phyloP scores from a whole-genome alignment of 2,888 invertebrate species.

The Elmis aenea region DNA sequence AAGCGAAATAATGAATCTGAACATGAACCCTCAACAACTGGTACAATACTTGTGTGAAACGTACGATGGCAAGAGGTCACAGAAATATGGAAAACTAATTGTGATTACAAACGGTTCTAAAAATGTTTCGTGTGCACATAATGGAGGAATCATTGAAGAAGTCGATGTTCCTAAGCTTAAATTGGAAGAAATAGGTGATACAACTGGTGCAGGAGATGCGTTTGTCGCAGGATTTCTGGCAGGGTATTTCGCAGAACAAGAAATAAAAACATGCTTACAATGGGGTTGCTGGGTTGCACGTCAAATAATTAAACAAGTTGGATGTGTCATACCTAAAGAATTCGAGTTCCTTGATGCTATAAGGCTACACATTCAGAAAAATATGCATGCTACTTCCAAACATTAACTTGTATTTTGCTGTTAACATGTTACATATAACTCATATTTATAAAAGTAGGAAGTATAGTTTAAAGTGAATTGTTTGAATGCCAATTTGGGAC shows the following conservation, averaged over 20 bases:
- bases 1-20: constrained; percentile 34
- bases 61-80: constrained; percentile 11
- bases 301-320: constrained; percentile 48
- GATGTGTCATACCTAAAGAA: constrained; percentile 51
- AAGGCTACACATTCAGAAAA: too few species aligned
- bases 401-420: too few species aligned
- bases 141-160: constrained; percentile 23
- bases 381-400: too few species aligned
- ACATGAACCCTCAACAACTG: constrained; percentile 24
- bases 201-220: constrained; percentile 58
- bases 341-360: too few species aligned
- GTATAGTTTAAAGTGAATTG: too few species aligned
- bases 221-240: constrained; percentile 56
- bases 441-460: too few species aligned
- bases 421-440: too few species aligned
- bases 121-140: constrained; percentile 48
- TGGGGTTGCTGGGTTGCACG: constrained; percentile 46
- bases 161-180: constrained; percentile 44
- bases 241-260: constrained; percentile 44
- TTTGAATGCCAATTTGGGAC: too few species aligned
- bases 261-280: constrained; percentile 45
- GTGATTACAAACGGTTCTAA: constrained; percentile 60
- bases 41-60: constrained; percentile 23
- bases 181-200: constrained; percentile 47
- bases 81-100: constrained; percentile 48